A percentile compares a stretch with the other conserved stretches of the same genome.
Evolutionary conservation across 2,888 invertebrate genomes (phyloP).

Genomic region (Nymphalis polychloros): DNA sequence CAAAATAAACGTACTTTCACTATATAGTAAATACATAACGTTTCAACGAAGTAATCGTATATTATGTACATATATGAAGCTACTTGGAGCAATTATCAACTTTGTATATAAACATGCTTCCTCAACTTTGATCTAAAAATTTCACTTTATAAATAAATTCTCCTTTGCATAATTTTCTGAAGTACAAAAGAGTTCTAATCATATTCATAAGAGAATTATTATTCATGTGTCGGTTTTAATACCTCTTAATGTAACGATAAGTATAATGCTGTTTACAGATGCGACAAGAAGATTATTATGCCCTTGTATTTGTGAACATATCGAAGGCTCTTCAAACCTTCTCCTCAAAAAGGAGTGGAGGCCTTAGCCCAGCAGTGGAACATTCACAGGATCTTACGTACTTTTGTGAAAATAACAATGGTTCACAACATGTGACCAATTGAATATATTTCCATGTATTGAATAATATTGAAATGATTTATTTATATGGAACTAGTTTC

Average conservation of each 20-base stretch:
- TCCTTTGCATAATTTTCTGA: slow-evolving; percentile 12
- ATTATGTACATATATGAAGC: neutral
- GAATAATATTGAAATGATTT: no score
- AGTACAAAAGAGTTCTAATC: slow-evolving; percentile 23
- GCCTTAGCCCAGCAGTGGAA: no score
- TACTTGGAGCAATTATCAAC: slow-evolving; percentile 24
- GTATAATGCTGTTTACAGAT: neutral
- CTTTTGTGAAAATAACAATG: no score
- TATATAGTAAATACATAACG: neutral
- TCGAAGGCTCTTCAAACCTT: no score
- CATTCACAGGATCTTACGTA: no score
- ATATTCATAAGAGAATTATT: slow-evolving; percentile 28
- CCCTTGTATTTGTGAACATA: no score
- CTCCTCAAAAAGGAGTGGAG: no score
- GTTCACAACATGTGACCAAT: no score
- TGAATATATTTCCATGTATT: no score
- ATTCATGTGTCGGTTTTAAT: slow-evolving; percentile 22
- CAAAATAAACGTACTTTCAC: neutral
- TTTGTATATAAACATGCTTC: slow-evolving; percentile 32
- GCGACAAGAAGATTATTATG: neutral
- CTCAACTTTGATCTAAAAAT: slow-evolving; percentile 30
- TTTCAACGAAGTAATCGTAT: neutral
- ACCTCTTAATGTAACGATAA: slow-evolving; percentile 1
- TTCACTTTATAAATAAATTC: slow-evolving; percentile 15
- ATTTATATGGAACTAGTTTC: no score